Evolutionary conservation across 1,140 invertebrate species (phyloP).

Genomic region (Galleria mellonella): DNA sequence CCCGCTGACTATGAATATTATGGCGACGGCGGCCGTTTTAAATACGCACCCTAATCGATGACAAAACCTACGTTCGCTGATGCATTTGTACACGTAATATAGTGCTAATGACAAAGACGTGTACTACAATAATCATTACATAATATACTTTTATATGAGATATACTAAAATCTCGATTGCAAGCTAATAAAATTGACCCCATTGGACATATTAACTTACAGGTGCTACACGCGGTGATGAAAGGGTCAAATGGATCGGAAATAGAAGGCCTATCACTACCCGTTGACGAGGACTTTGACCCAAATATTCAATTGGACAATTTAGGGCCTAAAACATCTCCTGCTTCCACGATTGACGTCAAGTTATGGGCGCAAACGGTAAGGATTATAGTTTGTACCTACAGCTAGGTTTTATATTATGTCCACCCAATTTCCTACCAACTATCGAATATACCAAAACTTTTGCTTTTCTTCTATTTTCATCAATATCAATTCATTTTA

Average conservation of each 20-base stretch:
- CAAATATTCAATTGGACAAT: slow-evolving; percentile 67
- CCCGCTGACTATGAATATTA: slow-evolving; percentile 36
- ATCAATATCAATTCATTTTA: background rate
- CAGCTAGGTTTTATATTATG: no score
- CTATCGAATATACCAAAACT: background rate
- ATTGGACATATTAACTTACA: slow-evolving; percentile 15
- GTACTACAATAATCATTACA: slow-evolving; percentile 31
- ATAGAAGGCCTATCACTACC: slow-evolving; percentile 54
- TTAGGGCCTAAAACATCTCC: slow-evolving; percentile 56
- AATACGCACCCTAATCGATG: slow-evolving; percentile 41
- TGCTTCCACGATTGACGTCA: slow-evolving; percentile 67
- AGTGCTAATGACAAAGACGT: slow-evolving; percentile 55
- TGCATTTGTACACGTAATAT: slow-evolving; percentile 20
- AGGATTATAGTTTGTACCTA: background rate
- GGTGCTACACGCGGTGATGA: slow-evolving; percentile 68
- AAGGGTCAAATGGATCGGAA: slow-evolving; percentile 56
- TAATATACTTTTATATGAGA: slow-evolving; percentile 4
- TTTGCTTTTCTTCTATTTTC: background rate
- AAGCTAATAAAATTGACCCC: no score
- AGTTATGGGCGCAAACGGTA: slow-evolving; percentile 72
- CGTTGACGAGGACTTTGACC: slow-evolving; percentile 67
- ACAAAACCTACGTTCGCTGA: slow-evolving; percentile 36
- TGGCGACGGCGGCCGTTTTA: slow-evolving; percentile 33
- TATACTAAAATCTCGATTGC: no score
- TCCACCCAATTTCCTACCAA: no score